These are phyloP conservation scores for Seriola dumerili DNA, from an alignment of 2,113 vertebrate genomes.

Conservation along the genomic window DNA sequence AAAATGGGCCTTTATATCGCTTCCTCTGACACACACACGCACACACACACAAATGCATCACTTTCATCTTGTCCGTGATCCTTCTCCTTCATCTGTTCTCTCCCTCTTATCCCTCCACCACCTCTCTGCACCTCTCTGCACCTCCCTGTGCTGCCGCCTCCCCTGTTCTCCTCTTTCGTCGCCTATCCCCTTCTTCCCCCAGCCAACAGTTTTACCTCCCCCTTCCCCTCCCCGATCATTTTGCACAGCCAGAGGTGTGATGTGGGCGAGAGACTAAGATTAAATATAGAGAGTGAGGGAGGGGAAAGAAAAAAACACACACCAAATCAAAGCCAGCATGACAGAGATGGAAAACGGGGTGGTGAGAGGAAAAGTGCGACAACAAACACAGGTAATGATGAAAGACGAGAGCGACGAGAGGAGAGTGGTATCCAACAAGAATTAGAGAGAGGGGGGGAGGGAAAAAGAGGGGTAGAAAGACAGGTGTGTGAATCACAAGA, in stretches of 20 bases:
- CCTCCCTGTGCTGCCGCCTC: conserved; percentile 7
- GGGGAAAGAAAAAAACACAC: conserved; percentile 27
- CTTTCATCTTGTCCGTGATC: conserved; percentile 39
- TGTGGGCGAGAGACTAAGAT: conserved; percentile 62
- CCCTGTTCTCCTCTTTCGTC: conserved; percentile 16
- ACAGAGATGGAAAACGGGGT: conserved; percentile 55
- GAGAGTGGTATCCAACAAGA: conserved; percentile 18
- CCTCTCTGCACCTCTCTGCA: conserved; percentile 23
- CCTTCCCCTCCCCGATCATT: conserved; percentile 59
- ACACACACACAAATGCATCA: not conserved
- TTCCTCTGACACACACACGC: conserved; percentile 6
- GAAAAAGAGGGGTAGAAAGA: conserved; percentile 5
- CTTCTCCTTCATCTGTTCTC: conserved; percentile 42
- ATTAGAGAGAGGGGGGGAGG: not conserved
- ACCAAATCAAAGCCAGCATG: conserved; percentile 57
- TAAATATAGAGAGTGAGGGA: conserved; percentile 60
- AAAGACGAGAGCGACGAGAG: conserved; percentile 19
- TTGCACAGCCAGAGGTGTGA: conserved; percentile 65
- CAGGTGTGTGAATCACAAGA: not conserved
- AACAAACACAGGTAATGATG: conserved; percentile 53
- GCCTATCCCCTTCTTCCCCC: conserved; percentile 40
- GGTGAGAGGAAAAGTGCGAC: conserved; percentile 46
- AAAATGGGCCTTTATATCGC: conserved; percentile 40
- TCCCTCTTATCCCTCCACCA: conserved; percentile 19
- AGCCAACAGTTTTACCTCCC: conserved; percentile 46